Conservation (phyloP, 2,113 vertebrate genomes). For the Lepus europaeus region DNA sequence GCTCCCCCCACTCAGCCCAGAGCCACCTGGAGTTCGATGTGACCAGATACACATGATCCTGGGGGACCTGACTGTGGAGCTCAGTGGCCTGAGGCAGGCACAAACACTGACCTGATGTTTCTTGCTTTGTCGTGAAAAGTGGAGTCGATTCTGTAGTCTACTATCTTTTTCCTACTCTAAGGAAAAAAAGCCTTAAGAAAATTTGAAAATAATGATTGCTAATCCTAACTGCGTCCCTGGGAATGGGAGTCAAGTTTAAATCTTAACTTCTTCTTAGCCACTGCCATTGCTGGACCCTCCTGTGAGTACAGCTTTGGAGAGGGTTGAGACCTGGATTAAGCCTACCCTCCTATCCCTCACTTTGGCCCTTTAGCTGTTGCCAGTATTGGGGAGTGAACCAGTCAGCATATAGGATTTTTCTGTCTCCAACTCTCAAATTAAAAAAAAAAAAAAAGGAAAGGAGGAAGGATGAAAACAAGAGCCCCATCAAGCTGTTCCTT, state of each 20-base stretch:
- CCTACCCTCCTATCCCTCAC: no score
- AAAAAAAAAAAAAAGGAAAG: background rate
- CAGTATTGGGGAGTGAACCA: no score
- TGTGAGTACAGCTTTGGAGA: background rate
- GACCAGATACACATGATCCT: no score
- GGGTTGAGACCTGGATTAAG: background rate
- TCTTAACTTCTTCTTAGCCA: background rate
- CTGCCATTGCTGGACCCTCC: no score
- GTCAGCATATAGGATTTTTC: no score
- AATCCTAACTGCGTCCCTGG: background rate
- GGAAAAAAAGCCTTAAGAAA: background rate
- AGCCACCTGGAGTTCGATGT: background rate
- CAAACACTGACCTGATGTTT: background rate
- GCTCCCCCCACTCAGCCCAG: background rate
- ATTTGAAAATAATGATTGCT: background rate
- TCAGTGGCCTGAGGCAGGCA: background rate
- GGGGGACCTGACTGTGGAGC: rapidly evolving
- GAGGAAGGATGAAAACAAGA: background rate
- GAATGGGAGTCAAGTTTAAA: background rate
- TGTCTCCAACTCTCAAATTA: no score
- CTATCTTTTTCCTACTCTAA: background rate
- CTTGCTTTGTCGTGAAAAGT: background rate
- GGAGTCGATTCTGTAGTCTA: background rate
- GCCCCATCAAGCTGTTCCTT: background rate
- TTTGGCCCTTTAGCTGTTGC: no score